Evolutionary conservation across 2,888 invertebrate species (phyloP).

Genomic region (Megalurothrips usitatus): DNA sequence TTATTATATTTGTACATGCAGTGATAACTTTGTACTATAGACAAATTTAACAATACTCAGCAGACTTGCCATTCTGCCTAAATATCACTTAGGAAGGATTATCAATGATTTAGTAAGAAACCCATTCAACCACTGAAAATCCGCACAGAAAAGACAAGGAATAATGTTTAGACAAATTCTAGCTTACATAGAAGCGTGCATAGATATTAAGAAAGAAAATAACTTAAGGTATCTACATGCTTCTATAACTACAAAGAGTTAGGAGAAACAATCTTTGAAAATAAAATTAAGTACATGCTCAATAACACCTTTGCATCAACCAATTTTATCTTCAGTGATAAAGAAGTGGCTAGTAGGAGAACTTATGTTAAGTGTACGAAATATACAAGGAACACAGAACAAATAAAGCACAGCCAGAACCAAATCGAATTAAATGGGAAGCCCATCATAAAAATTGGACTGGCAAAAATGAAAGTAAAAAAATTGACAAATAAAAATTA

Average conservation of each 20-base stretch:
- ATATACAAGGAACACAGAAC: not conserved
- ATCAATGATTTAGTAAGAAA: not conserved
- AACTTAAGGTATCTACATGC: not conserved
- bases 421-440: not conserved
- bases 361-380: not conserved
- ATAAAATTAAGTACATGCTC: not conserved
- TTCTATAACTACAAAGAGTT: too few species aligned
- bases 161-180: not conserved
- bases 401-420: not conserved
- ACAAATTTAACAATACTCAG: not conserved
- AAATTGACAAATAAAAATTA: too few species aligned
- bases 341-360: not conserved
- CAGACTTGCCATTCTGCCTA: not conserved
- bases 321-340: not conserved
- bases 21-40: constrained; percentile 22
- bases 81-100: not conserved
- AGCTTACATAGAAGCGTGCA: not conserved
- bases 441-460: not conserved
- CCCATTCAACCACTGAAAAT: not conserved
- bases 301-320: too few species aligned
- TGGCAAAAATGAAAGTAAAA: too few species aligned
- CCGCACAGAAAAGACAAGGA: not conserved
- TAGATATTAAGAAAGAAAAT: not conserved
- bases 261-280: not conserved
- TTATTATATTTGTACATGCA: constrained; percentile 2